Conservation (phyloP, 2,888 invertebrate genomes). For the Erynnis tages region DNA sequence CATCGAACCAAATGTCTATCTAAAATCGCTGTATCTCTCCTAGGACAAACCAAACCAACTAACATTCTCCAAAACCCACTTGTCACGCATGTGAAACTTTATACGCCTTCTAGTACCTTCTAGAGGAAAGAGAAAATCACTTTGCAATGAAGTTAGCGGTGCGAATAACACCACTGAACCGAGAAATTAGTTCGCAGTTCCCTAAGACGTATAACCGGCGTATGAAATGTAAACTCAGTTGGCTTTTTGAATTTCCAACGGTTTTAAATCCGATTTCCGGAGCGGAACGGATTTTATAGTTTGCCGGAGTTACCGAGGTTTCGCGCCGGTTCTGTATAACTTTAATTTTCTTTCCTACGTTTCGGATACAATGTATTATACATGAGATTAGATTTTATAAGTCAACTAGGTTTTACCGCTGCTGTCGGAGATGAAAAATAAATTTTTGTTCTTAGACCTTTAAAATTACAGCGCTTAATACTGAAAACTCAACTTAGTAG, state of each 20-base stretch:
- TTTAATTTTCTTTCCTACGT: slow-evolving; percentile 19
- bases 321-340: slow-evolving; percentile 4
- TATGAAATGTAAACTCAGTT: slow-evolving; percentile 57
- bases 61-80: slow-evolving; percentile 5
- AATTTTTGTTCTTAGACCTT: no score
- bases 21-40: no score
- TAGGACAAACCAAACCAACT: no score
- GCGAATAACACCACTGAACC: slow-evolving; percentile 72
- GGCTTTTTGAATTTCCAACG: slow-evolving; percentile 47
- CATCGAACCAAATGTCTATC: no score
- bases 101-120: slow-evolving; percentile 32
- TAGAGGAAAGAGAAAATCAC: slow-evolving; percentile 70
- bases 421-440: not conserved
- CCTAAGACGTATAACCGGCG: slow-evolving; percentile 56
- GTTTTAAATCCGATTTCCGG: slow-evolving; percentile 27
- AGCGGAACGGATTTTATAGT: slow-evolving; percentile 27
- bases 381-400: not conserved
- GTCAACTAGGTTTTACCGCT: not conserved
- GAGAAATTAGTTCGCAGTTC: slow-evolving; percentile 75
- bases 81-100: slow-evolving; percentile 51
- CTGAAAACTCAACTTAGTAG: no score
- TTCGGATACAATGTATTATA: not conserved
- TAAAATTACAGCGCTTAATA: no score
- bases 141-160: slow-evolving; percentile 74
- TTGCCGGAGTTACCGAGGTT: slow-evolving; percentile 16